These are phyloP conservation scores for Magallana nippona DNA, from an alignment of 2,888 invertebrate genomes.

Conservation along the genomic window DNA sequence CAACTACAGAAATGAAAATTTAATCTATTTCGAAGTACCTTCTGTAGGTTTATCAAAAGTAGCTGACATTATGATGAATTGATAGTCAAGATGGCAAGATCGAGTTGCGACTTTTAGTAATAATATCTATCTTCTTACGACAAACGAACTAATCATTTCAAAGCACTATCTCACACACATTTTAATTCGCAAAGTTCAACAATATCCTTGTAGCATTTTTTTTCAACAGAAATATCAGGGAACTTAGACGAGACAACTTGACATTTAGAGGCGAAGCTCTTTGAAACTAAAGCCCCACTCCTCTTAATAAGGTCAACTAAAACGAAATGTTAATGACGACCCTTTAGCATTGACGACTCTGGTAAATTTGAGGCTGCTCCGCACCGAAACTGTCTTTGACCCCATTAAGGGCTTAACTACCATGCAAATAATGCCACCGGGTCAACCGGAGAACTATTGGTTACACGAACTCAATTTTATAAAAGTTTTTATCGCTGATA, in stretches of 20 bases:
- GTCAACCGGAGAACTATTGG: neutral
- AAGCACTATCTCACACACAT: too few species aligned
- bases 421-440: neutral
- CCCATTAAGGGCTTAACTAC: neutral
- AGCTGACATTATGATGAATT: too few species aligned
- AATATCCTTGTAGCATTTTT: too few species aligned
- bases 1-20: too few species aligned
- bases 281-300: neutral
- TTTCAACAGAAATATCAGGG: neutral
- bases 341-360: neutral
- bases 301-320: constrained; percentile 9
- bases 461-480: neutral
- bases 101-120: too few species aligned
- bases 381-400: neutral
- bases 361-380: neutral
- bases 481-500: neutral
- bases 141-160: too few species aligned
- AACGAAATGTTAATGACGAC: neutral
- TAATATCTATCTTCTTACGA: too few species aligned
- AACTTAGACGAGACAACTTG: neutral
- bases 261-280: neutral
- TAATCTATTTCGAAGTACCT: too few species aligned
- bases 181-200: too few species aligned
- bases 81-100: too few species aligned
- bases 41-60: too few species aligned